Base-by-base conservation (phyloP, 2,797 vertebrate species). In the Coreius guichenoti region DNA sequence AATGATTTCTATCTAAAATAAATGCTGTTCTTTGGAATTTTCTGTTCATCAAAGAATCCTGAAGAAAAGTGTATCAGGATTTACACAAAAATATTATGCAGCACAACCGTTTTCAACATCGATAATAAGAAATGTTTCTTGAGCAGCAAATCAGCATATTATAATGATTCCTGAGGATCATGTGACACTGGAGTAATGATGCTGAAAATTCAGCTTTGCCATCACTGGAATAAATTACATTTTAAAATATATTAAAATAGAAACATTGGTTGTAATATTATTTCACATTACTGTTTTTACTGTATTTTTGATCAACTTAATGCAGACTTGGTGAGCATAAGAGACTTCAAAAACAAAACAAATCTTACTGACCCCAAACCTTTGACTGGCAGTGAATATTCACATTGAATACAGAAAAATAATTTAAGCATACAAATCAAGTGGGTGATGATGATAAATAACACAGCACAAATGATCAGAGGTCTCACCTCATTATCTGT, bases 401-500 rank as follows among this genome's bases (percentile, higher is more conserved):
- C 45, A 12, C 36, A 67, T 8, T 51, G 74, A 81, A 69, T 26
- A 68, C 3, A 47, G 21, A 29, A 81, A 36, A 78, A 33, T 36
- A 0, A 79, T 56, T 47, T n/a, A 68, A 11, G 47, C 11, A 54
- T 36, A 39, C 23, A 11, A 54, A 29, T 6, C 1, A 8, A 54
- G 21, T 43, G 16, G 23, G 33, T 43, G 63, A 36, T 17, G 31
- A 49, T 54, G 16, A 54, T n/a, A 31, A 67, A 77, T 17, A 8
- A 39, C 67, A 29, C 17, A 69, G 13, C 56, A 79, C 29, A 63
- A 33, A 9, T n/a, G n/a, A 23, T 65, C 1, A 61, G 5, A 72
- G 19, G 11, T 11, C 89, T 90, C 94, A 99, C 98, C 96, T 99
- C 98, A 2, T 97, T 99, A 92, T 99, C 97, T 86, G 96, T 92